Percentiles rank a stretch among this genome's conserved stretches.
Evolutionary conservation across 1,140 invertebrate genomes (phyloP).

Genomic region (Manduca sexta): DNA sequence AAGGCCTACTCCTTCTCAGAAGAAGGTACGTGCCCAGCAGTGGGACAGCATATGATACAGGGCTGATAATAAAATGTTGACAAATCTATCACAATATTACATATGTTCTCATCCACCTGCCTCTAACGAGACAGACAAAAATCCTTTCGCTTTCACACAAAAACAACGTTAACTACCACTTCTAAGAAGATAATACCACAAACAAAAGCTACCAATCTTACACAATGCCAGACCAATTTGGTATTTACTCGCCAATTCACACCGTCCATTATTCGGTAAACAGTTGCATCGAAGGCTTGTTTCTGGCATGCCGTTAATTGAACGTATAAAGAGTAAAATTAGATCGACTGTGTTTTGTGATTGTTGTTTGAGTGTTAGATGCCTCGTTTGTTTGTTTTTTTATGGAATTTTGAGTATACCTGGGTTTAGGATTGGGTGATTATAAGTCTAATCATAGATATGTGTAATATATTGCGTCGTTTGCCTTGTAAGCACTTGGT

Average conservation of each 20-base stretch:
- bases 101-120: too few species aligned
- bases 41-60: too few species aligned
- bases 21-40: too few species aligned
- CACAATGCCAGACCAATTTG: conserved; percentile 34
- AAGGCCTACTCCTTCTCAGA: too few species aligned
- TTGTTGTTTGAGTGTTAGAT: conserved; percentile 16
- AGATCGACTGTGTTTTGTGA: conserved; percentile 24
- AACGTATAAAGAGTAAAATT: conserved; percentile 46
- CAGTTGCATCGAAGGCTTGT: conserved; percentile 24
- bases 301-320: conserved; percentile 39
- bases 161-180: conserved; percentile 1
- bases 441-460: neutral
- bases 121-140: too few species aligned
- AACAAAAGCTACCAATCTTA: conserved; percentile 44
- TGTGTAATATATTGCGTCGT: neutral
- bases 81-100: too few species aligned
- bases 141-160: too few species aligned
- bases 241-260: conserved; percentile 34
- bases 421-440: conserved; percentile 1
- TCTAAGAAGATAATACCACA: conserved; percentile 27
- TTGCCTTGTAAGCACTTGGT: too few species aligned
- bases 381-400: conserved; percentile 3
- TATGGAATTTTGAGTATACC: neutral
- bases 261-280: conserved; percentile 29
- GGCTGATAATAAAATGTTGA: too few species aligned